phyloP scores from a whole-genome alignment of 2,113 vertebrate genomes.

The Cyanoderma ruficeps region DNA sequence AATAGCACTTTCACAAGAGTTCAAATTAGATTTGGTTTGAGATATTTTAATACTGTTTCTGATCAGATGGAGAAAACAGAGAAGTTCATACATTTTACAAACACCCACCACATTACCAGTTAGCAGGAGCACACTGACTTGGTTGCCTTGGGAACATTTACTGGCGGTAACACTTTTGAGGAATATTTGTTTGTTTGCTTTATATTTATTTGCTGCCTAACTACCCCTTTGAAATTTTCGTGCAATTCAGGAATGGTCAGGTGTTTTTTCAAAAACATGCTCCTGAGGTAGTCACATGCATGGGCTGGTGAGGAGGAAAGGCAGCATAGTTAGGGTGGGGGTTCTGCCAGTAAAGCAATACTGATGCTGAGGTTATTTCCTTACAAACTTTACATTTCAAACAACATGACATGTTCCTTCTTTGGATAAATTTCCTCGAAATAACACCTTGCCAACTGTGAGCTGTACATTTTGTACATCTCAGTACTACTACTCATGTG shows the following conservation, averaged over 20 bases:
- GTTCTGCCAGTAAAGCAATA: not conserved
- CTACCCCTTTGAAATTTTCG: not conserved
- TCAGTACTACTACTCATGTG: not conserved
- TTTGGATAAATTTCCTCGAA: not conserved
- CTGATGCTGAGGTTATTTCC: not conserved
- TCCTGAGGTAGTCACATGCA: not conserved
- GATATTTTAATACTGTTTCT: not conserved
- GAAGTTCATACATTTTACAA: not conserved
- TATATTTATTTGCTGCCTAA: not conserved
- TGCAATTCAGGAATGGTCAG: not conserved
- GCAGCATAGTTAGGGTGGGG: not conserved
- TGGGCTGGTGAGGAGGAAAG: not conserved
- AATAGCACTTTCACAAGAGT: not conserved
- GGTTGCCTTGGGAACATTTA: conserved; percentile 43
- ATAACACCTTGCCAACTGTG: not conserved
- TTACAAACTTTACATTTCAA: not conserved
- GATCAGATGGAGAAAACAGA: conserved; percentile 11
- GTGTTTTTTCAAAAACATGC: not conserved
- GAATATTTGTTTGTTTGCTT: not conserved
- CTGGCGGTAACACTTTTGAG: not conserved
- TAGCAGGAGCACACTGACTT: not conserved
- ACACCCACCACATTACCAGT: not conserved
- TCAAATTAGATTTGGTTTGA: not conserved
- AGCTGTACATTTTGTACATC: not conserved
- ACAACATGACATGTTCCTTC: not conserved